These are phyloP conservation scores for Drosophila insularis DNA, from an alignment of 1,140 invertebrate genomes.

Conservation along the genomic window DNA sequence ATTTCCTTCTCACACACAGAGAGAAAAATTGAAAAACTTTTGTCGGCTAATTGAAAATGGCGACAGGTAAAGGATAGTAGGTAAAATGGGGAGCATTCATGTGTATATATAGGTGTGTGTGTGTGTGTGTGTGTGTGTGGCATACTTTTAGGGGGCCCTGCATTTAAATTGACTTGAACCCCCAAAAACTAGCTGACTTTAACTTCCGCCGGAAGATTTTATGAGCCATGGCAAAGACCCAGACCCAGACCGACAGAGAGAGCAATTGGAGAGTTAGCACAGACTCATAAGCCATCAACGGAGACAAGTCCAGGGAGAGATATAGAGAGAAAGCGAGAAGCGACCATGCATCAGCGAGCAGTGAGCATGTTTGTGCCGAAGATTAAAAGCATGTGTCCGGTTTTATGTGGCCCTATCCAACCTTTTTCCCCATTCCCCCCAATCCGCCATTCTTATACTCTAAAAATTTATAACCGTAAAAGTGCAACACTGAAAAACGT, in stretches of 20 bases:
- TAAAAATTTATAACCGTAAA: conserved; percentile 78
- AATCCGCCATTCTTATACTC: conserved; percentile 27
- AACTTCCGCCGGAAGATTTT: conserved; percentile 79
- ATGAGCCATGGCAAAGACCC: conserved; percentile 49
- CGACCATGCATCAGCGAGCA: conserved; percentile 75
- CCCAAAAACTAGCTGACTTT: conserved; percentile 44
- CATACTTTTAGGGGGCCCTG: conserved; percentile 27
- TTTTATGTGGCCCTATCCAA: conserved; percentile 58
- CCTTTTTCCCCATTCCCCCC: neutral
- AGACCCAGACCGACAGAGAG: conserved; percentile 1
- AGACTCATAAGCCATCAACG: conserved; percentile 40
- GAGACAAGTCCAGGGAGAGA: conserved; percentile 4
- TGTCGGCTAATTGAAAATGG: conserved; percentile 63
- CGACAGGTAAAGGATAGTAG: conserved; percentile 17
- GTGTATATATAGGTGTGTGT: conserved; percentile 13
- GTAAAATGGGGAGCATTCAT: neutral
- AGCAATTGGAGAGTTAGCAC: conserved; percentile 8
- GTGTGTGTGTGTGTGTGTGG: conserved; percentile 18
- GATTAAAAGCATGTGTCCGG: conserved; percentile 81
- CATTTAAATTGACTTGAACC: conserved; percentile 27
- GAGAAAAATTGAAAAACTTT: conserved; percentile 61
- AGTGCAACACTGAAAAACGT: conserved; percentile 77
- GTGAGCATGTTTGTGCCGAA: conserved; percentile 79
- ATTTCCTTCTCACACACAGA: conserved; percentile 35
- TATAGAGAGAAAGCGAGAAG: neutral